A percentile compares a stretch with the other conserved stretches of the same genome.
These are phyloP conservation scores for Oreochromis aureus DNA, from an alignment of 2,113 vertebrate species.

Conservation along the genomic window DNA sequence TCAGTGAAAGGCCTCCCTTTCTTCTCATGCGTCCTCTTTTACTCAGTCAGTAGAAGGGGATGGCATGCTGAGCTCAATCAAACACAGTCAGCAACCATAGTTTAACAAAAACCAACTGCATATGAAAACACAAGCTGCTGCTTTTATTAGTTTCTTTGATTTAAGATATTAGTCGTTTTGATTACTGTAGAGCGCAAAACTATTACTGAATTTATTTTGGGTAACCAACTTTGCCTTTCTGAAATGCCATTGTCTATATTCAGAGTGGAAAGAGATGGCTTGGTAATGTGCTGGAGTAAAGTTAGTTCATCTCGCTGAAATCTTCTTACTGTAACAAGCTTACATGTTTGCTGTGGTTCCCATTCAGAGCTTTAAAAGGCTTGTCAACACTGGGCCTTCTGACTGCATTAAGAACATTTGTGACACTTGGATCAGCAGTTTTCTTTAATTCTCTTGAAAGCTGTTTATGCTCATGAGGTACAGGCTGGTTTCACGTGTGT, in stretches of 20 bases:
- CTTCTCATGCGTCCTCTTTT: constrained; percentile 9
- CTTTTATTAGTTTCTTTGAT: background rate
- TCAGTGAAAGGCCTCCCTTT: constrained; percentile 26
- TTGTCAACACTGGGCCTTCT: background rate
- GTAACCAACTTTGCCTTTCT: background rate
- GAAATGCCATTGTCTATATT: background rate
- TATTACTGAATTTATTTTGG: background rate
- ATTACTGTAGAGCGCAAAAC: background rate
- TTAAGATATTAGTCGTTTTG: background rate
- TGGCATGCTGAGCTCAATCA: background rate
- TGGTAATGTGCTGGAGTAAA: constrained; percentile 40
- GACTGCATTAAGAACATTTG: background rate
- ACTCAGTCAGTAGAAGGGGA: background rate
- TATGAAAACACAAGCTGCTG: background rate
- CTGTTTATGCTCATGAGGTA: background rate
- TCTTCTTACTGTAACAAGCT: constrained; percentile 72
- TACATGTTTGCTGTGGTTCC: constrained; percentile 56
- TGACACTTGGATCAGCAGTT: background rate
- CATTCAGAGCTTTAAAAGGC: constrained; percentile 32
- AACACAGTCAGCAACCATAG: background rate
- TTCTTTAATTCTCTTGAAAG: background rate
- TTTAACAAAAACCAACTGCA: background rate
- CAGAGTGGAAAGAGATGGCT: background rate
- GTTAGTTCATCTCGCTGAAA: constrained; percentile 66
- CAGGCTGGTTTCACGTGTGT: background rate